These are phyloP conservation scores for Neolamprologus tretocephalus DNA, from an alignment of 2,113 vertebrate genomes.

Conservation along the genomic window DNA sequence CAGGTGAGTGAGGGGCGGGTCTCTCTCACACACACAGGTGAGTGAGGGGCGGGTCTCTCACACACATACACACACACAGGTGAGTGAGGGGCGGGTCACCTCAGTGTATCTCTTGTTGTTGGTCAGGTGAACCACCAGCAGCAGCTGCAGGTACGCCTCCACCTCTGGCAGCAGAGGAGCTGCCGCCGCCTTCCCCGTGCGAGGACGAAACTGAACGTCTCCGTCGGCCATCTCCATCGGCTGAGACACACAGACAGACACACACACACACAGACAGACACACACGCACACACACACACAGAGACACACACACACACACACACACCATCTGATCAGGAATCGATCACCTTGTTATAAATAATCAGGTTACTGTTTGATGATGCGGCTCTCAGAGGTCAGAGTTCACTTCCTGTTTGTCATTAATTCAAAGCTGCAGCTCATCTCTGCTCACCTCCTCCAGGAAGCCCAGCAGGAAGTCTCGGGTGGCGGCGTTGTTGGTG, in stretches of 20 bases:
- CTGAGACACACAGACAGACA: constrained; percentile 44
- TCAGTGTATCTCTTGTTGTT: constrained; percentile 87
- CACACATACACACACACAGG: not conserved
- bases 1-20: not conserved
- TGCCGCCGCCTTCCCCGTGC: constrained; percentile 85
- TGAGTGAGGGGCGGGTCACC: not conserved
- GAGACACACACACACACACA: too few relatives aligned
- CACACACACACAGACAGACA: rapidly evolving
- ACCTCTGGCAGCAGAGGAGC: constrained; percentile 89
- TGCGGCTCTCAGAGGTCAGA: not conserved
- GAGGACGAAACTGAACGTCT: constrained; percentile 87
- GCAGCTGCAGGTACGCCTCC: constrained; percentile 91
- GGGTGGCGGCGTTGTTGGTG: constrained; percentile 79
- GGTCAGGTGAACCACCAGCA: constrained; percentile 90
- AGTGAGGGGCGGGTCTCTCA: too few relatives aligned
- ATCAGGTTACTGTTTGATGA: not conserved
- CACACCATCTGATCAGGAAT: not conserved
- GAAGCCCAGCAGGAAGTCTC: constrained; percentile 86
- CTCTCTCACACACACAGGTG: too few relatives aligned
- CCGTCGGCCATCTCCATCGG: constrained; percentile 88
- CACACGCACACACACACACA: too few relatives aligned
- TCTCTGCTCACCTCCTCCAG: constrained; percentile 81
- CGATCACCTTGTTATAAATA: not conserved
- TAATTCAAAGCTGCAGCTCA: not conserved
- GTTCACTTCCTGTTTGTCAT: not conserved